These are phyloP conservation scores for Hoplodrina ambigua DNA, from an alignment of 2,888 invertebrate species.

Conservation along the genomic window DNA sequence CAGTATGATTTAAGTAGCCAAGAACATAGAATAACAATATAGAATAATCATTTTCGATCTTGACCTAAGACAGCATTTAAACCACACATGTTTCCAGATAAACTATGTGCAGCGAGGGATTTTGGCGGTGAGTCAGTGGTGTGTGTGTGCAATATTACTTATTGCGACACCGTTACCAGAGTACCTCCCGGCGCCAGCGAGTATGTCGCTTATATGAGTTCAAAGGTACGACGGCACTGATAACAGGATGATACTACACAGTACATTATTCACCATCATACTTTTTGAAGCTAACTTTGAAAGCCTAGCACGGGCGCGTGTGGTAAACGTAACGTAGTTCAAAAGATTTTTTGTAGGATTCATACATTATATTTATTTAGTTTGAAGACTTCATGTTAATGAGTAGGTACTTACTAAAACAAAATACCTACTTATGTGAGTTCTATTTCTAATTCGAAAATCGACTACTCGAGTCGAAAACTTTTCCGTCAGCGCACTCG, in stretches of 20 bases:
- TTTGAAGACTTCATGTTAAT: too few relatives aligned
- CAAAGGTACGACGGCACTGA: constrained; percentile 11
- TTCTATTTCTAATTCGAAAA: too few relatives aligned
- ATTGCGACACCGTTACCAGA: constrained; percentile 78
- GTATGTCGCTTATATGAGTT: constrained; percentile 32
- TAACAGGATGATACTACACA: neutral
- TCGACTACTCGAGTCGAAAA: neutral
- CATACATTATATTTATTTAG: neutral
- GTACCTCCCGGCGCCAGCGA: constrained; percentile 62
- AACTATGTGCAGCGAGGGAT: constrained; percentile 64
- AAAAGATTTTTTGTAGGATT: neutral
- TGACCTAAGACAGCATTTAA: neutral
- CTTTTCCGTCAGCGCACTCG: neutral
- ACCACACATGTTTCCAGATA: constrained; percentile 52
- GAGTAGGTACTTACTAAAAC: too few relatives aligned
- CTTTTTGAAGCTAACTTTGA: too few relatives aligned
- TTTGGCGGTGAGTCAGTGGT: constrained; percentile 67
- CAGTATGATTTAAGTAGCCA: too few relatives aligned
- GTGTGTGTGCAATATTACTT: constrained; percentile 79
- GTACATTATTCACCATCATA: neutral
- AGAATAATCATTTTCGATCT: too few relatives aligned
- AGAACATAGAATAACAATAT: too few relatives aligned
- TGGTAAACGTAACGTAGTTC: too few relatives aligned
- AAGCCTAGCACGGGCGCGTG: too few relatives aligned
- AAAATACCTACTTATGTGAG: too few relatives aligned